Conservation (phyloP, 2,888 invertebrate species). For the Agrochola circellaris region DNA sequence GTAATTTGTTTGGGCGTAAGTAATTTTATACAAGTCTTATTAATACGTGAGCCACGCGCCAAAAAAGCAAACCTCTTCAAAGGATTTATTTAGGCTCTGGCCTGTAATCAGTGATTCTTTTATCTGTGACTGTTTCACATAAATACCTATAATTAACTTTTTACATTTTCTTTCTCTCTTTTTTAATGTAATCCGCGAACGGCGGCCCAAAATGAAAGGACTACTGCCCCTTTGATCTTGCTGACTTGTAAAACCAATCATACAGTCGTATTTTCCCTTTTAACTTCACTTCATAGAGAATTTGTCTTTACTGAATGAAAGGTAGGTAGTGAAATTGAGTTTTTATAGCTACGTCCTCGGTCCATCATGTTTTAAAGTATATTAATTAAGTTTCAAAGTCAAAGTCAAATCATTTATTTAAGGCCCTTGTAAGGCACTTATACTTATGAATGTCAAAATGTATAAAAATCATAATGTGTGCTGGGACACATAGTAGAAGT, state of each 20-base stretch:
- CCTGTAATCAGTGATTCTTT: slow-evolving; percentile 67
- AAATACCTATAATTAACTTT: slow-evolving; percentile 75
- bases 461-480: no score
- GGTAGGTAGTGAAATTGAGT: slow-evolving; percentile 53
- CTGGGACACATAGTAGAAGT: no score
- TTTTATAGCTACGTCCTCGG: slow-evolving; percentile 4
- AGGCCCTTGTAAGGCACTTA: no score
- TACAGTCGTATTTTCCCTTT: slow-evolving; percentile 76
- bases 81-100: slow-evolving; percentile 64
- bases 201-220: slow-evolving; percentile 76
- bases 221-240: slow-evolving; percentile 76
- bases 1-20: slow-evolving; percentile 60
- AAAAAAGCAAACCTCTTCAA: slow-evolving; percentile 65
- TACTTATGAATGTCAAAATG: no score
- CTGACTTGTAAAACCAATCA: slow-evolving; percentile 79
- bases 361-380: background rate
- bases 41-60: slow-evolving; percentile 57
- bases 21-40: slow-evolving; percentile 61
- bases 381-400: slow-evolving; percentile 1
- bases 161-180: slow-evolving; percentile 73
- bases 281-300: slow-evolving; percentile 72
- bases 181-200: slow-evolving; percentile 78
- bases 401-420: no score
- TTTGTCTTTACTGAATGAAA: slow-evolving; percentile 63
- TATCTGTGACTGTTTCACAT: slow-evolving; percentile 71